phyloP scores from a whole-genome alignment of 2,113 vertebrate genomes.

The Peromyscus californicus region DNA sequence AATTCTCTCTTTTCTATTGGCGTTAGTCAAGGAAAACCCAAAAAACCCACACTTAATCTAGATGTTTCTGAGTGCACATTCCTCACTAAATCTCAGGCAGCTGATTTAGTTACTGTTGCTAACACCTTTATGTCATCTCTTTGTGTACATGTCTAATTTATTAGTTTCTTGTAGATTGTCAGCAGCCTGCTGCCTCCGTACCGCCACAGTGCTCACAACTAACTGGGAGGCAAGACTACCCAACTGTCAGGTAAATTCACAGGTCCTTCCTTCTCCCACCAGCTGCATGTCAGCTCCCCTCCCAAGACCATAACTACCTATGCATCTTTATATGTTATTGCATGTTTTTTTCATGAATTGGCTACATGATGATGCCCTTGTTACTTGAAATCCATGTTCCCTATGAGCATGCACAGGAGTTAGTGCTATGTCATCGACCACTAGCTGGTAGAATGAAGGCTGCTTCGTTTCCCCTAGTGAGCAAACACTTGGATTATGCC shows the following conservation, averaged over 20 bases:
- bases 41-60: not conserved
- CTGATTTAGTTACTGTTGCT: constrained; percentile 84
- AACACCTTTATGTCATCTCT: constrained; percentile 93
- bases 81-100: constrained; percentile 89
- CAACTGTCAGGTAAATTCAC: constrained; percentile 93
- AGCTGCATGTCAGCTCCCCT: constrained; percentile 80
- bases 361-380: not conserved
- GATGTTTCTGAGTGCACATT: constrained; percentile 82
- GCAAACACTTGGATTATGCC: not conserved
- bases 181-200: constrained; percentile 99
- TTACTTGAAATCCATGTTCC: not conserved
- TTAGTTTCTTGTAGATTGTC: constrained; percentile 99
- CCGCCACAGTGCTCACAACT: constrained; percentile 97
- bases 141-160: constrained; percentile 99
- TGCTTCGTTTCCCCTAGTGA: not conserved
- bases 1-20: constrained; percentile 11
- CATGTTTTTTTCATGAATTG: not conserved
- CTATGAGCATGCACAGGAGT: not conserved
- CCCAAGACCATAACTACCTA: not conserved
- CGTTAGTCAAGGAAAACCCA: constrained; percentile 1
- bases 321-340: not conserved
- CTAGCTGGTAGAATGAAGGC: not conserved
- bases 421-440: not conserved
- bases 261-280: constrained; percentile 71
- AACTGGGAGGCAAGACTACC: constrained; percentile 93